These are phyloP conservation scores for Notoglanidium macrostoma DNA, from an alignment of 2,797 vertebrate genomes.

Conservation along the genomic window DNA sequence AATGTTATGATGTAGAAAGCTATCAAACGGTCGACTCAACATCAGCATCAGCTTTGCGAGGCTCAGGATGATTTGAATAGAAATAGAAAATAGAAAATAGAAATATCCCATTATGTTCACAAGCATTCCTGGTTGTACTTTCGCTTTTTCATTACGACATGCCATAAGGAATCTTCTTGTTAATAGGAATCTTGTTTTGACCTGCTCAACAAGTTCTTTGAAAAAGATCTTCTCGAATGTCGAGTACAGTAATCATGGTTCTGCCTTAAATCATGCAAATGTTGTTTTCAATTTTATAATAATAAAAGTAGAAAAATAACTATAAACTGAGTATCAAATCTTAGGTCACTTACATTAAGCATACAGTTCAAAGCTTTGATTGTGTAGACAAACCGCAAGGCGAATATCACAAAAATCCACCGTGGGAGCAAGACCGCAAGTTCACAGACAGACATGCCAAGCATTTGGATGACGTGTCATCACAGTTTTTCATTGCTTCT, in stretches of 20 bases:
- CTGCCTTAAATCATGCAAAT: neutral
- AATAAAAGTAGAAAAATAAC: neutral
- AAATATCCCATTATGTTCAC: neutral
- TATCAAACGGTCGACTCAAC: no score
- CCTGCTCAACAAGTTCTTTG: conserved; percentile 38
- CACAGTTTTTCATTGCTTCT: conserved; percentile 17
- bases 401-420: conserved; percentile 13
- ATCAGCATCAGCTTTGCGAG: no score
- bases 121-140: conserved; percentile 9
- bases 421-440: neutral
- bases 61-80: no score
- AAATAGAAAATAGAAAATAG: no score
- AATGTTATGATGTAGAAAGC: no score
- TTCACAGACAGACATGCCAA: conserved; percentile 25
- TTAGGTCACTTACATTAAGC: neutral
- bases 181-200: conserved; percentile 41
- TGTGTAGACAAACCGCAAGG: neutral
- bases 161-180: neutral
- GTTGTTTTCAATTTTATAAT: neutral
- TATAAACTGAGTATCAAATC: neutral
- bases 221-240: neutral
- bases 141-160: neutral
- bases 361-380: neutral
- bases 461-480: neutral
- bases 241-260: neutral